Evolutionary conservation across 2,797 vertebrate species (phyloP).

Genomic region (Melanitta fusca): DNA sequence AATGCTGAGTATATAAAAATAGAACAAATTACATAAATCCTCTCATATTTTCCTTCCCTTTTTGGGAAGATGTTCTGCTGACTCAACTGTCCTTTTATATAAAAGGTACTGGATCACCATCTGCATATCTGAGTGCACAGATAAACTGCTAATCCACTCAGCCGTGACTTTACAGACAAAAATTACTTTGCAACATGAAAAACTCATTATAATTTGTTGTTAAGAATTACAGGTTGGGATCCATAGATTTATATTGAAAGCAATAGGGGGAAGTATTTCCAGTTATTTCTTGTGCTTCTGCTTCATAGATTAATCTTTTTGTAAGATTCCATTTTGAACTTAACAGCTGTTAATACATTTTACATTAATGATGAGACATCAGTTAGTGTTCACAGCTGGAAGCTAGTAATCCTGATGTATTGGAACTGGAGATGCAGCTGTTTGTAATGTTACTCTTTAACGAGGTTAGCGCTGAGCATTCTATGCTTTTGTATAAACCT

Average conservation of each 20-base stretch:
- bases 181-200: not conserved
- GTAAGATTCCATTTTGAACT: not conserved
- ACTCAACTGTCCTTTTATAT: not conserved
- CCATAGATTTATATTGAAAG: not conserved
- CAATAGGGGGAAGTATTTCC: not conserved
- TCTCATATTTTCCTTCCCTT: not conserved
- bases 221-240: not conserved
- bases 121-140: not conserved
- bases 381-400: not conserved
- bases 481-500: not conserved
- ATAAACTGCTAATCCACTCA: not conserved
- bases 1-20: not conserved
- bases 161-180: not conserved
- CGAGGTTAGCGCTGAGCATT: not conserved
- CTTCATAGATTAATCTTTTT: not conserved
- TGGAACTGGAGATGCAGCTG: not conserved
- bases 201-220: not conserved
- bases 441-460: not conserved
- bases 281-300: not conserved
- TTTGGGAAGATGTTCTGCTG: not conserved
- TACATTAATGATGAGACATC: not conserved
- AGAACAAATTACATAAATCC: not conserved
- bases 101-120: not conserved
- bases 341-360: not conserved
- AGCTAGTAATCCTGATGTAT: not conserved